These are phyloP conservation scores for Drosophila borealis DNA, from an alignment of 2,888 invertebrate genomes.

Conservation along the genomic window DNA sequence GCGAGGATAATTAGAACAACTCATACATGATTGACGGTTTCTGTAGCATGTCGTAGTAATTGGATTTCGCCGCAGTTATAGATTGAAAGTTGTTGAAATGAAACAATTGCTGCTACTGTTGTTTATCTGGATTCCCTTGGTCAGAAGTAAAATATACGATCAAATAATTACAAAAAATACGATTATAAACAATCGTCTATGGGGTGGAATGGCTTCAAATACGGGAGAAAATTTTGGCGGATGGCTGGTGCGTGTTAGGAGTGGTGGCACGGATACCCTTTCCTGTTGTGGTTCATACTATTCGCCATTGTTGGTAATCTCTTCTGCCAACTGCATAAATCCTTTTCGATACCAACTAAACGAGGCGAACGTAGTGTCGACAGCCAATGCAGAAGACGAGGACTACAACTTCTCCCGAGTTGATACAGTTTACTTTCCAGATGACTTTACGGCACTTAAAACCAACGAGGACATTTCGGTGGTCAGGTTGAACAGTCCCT, in stretches of 20 bases:
- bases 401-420: slow-evolving; percentile 3
- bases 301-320: slow-evolving; percentile 35
- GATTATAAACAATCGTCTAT: neutral
- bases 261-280: slow-evolving; percentile 4
- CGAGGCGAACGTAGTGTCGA: slow-evolving; percentile 18
- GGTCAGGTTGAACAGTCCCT: slow-evolving; percentile 31
- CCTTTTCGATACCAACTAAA: slow-evolving; percentile 29
- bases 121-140: neutral
- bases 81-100: neutral
- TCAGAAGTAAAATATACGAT: slow-evolving; percentile 16
- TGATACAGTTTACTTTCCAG: slow-evolving; percentile 37
- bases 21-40: too few species aligned
- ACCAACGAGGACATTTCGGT: slow-evolving; percentile 46
- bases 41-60: neutral
- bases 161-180: slow-evolving; percentile 1
- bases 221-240: slow-evolving; percentile 34
- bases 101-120: neutral
- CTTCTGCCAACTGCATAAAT: slow-evolving; percentile 53
- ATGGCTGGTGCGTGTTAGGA: slow-evolving; percentile 42
- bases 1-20: too few species aligned
- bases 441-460: neutral
- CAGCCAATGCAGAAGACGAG: slow-evolving; percentile 2
- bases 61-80: too few species aligned
- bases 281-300: slow-evolving; percentile 49
- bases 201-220: slow-evolving; percentile 34